Evolutionary conservation across 2,888 invertebrate genomes (phyloP), one percentile per base, ranked within the genome.

Genomic region (Aphodius granarius): DNA sequence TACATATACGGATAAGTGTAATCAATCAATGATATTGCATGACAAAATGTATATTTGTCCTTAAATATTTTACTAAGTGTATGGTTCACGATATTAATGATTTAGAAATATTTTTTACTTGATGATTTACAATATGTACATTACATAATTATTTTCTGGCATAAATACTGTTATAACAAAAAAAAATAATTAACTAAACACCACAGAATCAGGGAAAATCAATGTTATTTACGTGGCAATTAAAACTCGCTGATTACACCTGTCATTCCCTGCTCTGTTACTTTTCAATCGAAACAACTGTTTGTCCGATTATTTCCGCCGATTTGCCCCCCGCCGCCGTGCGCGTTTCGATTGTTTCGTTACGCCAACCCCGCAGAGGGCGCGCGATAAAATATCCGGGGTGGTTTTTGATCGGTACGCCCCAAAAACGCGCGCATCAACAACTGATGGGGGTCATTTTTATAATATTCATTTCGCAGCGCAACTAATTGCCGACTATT

Each of bases 151-250:
- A 43, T 2, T 0, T 3, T 23, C 23, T 43, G 3, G 43, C 43
- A 43, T 43, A 43, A 1, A 43, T 43, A 43, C 13, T 43, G 13
- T 43, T 43, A 43, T 43, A 43, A 43, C 43, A 43, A 6, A 43
- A 43, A 43, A 6, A 6, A 13, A 13, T 43, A 9, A n/a, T 43
- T 43, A 43, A 9, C 43, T 9, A 43, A 43, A 1, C 43, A 43
- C 43, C 1, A 13, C 43, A 13, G 43, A 77, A 77, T 77, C 77
- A 75, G 70, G 70, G 72, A 21, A 72, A 77, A 77, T 77, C 77
- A 77, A 77, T 75, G 73, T 71, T 73, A 77, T 77, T 77, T 77
- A 75, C 77, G 73, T 72, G 73, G 72, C 77, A 77, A 77, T 77
- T 75, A 77, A 63, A 68, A 74, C 77, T 73, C 77, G 74, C 75